Evolutionary conservation across 2,888 invertebrate genomes (phyloP).

Genomic region (Caenorhabditis plicata): DNA sequence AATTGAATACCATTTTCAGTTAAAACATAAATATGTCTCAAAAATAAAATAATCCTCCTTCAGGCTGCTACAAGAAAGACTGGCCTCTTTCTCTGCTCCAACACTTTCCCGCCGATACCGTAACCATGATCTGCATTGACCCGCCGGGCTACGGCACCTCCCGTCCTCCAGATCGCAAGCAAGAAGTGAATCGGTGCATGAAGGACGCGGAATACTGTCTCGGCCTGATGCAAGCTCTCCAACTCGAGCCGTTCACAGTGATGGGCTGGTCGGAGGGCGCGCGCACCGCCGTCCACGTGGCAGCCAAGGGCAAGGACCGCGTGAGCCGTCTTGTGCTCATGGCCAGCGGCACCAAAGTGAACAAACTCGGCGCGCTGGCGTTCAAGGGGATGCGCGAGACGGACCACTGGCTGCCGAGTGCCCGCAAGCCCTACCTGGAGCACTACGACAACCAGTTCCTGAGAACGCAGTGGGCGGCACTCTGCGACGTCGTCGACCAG

Average conservation of each 20-base stretch:
- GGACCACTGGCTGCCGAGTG: constrained; percentile 59
- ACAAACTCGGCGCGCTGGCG: constrained; percentile 59
- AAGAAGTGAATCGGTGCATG: constrained; percentile 59
- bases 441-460: constrained; percentile 59
- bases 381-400: constrained; percentile 64
- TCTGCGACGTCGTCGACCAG: constrained; percentile 63
- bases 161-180: constrained; percentile 59
- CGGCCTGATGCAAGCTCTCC: constrained; percentile 56
- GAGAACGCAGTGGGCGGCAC: constrained; percentile 60
- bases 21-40: neutral
- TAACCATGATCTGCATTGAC: constrained; percentile 63
- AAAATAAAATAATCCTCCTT: too few species aligned
- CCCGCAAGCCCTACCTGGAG: constrained; percentile 55
- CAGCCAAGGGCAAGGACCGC: constrained; percentile 47
- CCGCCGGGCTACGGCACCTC: constrained; percentile 60
- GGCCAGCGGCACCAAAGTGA: constrained; percentile 59
- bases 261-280: constrained; percentile 58
- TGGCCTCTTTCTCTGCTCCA: constrained; percentile 56
- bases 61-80: constrained; percentile 60
- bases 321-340: constrained; percentile 54
- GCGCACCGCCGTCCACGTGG: constrained; percentile 62
- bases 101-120: constrained; percentile 54
- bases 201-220: constrained; percentile 60
- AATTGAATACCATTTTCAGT: neutral
- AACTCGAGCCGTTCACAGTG: constrained; percentile 45